Evolutionary conservation across 2,113 vertebrate genomes (phyloP), one percentile per base, ranked within the genome.

Genomic region (Camelus bactrianus): DNA sequence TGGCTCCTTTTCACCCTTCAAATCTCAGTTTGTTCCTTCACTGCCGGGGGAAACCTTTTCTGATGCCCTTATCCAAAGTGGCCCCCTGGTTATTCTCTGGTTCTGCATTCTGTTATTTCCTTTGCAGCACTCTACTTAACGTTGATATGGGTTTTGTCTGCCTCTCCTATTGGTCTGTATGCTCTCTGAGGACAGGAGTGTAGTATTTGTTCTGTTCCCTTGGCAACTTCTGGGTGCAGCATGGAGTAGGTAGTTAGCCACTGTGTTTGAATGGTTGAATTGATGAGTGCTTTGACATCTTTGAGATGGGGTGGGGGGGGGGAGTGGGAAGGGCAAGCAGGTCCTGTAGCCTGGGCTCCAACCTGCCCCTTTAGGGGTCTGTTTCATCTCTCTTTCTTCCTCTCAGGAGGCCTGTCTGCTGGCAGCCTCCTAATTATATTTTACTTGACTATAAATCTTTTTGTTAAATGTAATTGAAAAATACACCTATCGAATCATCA

Each of bases 401-500:
- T 96, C 97, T 94, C 13, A 4, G 76, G 70, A 89, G 77, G 54
- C 93, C 67, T 14, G 48, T 97, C 93, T 94, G 90, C 92, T 95
- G 5, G 56, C 96, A 48, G 2, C 6, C 84, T 98, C 97, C 95
- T 97, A 96, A 98, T 98, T 97, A 82, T 96, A 97, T 98, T 97
- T 96, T 88, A 95, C 89, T 96, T 58, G 5, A 95, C 90, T 88
- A 69, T 96, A 98, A 98, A 98, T 98, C 81, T 97, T 98, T 97
- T 97, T 17, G 96, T 98, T 97, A 97, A 98, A 97, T 97, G 93
- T 97, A 97, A 98, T 98, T 98, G 97, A 89, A 95, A 96, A 95
- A 10, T 88, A 70, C 93, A 98, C 98, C 98, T 98, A 98, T 89
- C 52, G 90, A 98, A 98, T 98, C 97, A 98, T 96, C 87, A 0